Conservation (phyloP, 1,140 invertebrate species). For the Leucophenga varia region DNA sequence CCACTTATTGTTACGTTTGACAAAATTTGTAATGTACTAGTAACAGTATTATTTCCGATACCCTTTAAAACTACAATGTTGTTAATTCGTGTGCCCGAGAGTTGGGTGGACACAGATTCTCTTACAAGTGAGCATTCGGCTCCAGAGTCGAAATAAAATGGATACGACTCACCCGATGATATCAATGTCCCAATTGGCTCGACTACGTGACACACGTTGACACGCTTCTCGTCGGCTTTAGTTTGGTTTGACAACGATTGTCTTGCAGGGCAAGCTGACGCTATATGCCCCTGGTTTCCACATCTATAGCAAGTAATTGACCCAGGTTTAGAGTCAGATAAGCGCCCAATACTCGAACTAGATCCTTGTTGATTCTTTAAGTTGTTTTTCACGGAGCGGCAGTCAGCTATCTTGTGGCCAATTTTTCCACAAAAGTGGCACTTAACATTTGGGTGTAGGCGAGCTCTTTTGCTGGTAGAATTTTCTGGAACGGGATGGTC, state of each 20-base stretch:
- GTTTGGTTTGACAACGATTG: no score
- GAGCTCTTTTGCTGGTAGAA: neutral
- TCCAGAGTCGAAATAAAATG: conserved; percentile 5
- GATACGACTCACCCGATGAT: conserved; percentile 2
- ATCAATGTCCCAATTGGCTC: conserved; percentile 1
- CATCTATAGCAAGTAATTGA: conserved; percentile 8
- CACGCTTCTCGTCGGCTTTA: neutral
- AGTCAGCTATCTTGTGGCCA: conserved; percentile 9
- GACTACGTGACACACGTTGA: neutral
- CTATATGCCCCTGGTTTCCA: neutral
- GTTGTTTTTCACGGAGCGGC: neutral
- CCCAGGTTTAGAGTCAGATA: neutral
- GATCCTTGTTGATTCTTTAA: neutral
- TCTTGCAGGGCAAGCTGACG: neutral
- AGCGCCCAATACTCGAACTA: neutral
- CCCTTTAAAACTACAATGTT: conserved; percentile 6
- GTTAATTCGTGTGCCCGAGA: conserved; percentile 1
- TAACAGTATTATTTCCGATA: conserved; percentile 8
- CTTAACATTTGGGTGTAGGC: neutral
- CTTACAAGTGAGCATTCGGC: no score
- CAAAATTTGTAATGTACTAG: conserved; percentile 14
- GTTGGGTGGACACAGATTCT: neutral
- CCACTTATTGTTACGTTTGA: conserved; percentile 9
- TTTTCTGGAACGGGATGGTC: neutral
- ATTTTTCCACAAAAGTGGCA: conserved; percentile 9